These are phyloP conservation scores for Eonycteris spelaea DNA, from an alignment of 2,113 vertebrate species.

Conservation along the genomic window DNA sequence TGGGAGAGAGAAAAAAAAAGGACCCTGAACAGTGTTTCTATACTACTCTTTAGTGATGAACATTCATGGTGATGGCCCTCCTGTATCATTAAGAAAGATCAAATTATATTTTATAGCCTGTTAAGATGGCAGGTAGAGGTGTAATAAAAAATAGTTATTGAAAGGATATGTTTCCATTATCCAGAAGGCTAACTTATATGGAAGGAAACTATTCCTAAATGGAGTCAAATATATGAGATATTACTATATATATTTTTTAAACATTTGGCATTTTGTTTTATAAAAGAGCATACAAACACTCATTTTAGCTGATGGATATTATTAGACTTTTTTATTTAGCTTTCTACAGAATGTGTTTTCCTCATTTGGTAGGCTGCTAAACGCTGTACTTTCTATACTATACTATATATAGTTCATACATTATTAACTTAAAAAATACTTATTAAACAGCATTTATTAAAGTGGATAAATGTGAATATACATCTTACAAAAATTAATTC, in stretches of 20 bases:
- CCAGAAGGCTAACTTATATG: not conserved
- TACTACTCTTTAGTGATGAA: not conserved
- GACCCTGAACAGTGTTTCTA: not conserved
- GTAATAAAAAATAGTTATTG: not conserved
- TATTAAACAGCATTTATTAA: constrained; percentile 31
- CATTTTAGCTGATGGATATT: not conserved
- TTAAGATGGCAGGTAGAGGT: not conserved
- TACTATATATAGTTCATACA: not conserved
- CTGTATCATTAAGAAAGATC: not conserved
- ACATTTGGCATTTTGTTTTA: not conserved
- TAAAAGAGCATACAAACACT: not conserved
- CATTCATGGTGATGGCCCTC: not conserved
- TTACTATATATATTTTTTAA: not conserved
- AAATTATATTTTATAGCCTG: not conserved
- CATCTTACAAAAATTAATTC: constrained; percentile 12
- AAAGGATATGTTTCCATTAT: not conserved
- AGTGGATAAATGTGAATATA: not conserved
- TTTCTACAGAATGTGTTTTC: constrained; percentile 24
- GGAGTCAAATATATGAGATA: not conserved
- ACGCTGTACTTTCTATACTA: not conserved
- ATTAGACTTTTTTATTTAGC: constrained; percentile 14
- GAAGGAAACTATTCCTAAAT: not conserved
- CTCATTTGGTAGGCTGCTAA: not conserved
- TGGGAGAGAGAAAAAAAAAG: not conserved
- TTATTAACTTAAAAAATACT: constrained; percentile 1